Evolutionary conservation across 2,113 vertebrate genomes (phyloP).

Genomic region (Lipophrys pholis): DNA sequence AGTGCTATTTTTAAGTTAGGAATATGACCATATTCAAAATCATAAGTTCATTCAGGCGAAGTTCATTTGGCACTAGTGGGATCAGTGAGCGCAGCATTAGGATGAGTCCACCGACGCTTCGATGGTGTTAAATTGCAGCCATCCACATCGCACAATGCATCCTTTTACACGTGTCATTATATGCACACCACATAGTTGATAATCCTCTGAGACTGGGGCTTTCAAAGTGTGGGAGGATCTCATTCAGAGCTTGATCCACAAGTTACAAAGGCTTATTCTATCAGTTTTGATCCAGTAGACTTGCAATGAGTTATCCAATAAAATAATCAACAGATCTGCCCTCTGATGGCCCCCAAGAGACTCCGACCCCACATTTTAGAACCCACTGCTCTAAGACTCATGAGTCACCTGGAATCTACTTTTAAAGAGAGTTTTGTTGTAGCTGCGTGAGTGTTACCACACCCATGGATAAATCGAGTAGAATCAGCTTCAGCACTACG

Average conservation of each 20-base stretch:
- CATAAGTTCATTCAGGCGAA: neutral
- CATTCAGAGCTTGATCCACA: too few relatives aligned
- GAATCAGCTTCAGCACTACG: neutral
- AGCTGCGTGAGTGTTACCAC: neutral
- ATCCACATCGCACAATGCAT: neutral
- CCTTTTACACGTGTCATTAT: neutral
- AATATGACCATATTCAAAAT: constrained; percentile 7
- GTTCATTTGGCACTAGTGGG: neutral
- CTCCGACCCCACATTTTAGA: too few relatives aligned
- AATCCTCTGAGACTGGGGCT: neutral
- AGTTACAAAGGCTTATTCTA: too few relatives aligned
- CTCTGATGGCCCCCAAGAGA: too few relatives aligned
- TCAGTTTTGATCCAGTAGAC: too few relatives aligned
- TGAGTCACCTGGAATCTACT: constrained; percentile 12
- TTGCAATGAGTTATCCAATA: too few relatives aligned
- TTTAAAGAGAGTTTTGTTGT: constrained; percentile 9
- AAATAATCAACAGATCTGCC: too few relatives aligned
- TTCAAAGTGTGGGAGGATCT: too few relatives aligned
- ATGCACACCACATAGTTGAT: neutral
- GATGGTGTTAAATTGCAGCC: neutral
- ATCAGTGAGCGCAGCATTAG: neutral
- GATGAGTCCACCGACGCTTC: constrained; percentile 4
- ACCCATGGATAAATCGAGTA: neutral
- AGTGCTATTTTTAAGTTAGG: constrained; percentile 37
- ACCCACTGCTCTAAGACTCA: constrained; percentile 28